These are phyloP conservation scores for Turritopsis dohrnii DNA, from an alignment of 30 jellyfish, hydroid and myxozoan genomes.

Conservation along the genomic window DNA sequence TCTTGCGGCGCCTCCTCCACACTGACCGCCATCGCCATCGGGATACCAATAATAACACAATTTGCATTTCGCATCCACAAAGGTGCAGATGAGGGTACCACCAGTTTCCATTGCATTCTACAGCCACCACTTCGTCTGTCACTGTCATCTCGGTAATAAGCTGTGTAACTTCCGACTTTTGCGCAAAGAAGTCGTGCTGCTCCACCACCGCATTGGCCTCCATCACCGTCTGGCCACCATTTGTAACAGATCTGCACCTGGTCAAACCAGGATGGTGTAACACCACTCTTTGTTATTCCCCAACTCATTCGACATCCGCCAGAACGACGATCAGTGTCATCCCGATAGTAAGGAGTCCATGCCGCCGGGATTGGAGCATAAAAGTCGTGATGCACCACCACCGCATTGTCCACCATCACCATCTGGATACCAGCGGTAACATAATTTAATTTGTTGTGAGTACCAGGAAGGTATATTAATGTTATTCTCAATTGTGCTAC, in stretches of 20 bases:
- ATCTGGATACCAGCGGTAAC: conserved; percentile 46
- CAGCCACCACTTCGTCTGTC: conserved; percentile 47
- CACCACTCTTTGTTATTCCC: conserved; percentile 50
- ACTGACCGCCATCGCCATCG: conserved; percentile 34
- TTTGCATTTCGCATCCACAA: background rate
- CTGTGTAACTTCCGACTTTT: conserved; percentile 37
- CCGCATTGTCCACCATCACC: conserved; percentile 49
- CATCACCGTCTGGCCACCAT: conserved; percentile 34
- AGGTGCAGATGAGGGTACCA: background rate
- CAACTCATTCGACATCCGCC: conserved; percentile 69
- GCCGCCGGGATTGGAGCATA: conserved; percentile 64
- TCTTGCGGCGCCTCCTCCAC: conserved; percentile 33
- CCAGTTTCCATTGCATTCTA: conserved; percentile 55
- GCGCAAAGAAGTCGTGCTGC: conserved; percentile 41
- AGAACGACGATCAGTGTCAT: conserved; percentile 41
- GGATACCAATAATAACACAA: conserved; percentile 5
- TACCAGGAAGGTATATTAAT: background rate
- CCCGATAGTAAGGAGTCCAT: conserved; percentile 54
- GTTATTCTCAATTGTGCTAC: background rate
- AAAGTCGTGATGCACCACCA: conserved; percentile 21
- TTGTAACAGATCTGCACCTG: conserved; percentile 40
- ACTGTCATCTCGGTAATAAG: conserved; percentile 39
- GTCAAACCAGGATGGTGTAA: conserved; percentile 40
- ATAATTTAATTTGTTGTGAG: conserved; percentile 18
- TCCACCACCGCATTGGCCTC: conserved; percentile 59